phyloP scores from a whole-genome alignment of 2,113 vertebrate genomes.

The Propithecus coquereli region DNA sequence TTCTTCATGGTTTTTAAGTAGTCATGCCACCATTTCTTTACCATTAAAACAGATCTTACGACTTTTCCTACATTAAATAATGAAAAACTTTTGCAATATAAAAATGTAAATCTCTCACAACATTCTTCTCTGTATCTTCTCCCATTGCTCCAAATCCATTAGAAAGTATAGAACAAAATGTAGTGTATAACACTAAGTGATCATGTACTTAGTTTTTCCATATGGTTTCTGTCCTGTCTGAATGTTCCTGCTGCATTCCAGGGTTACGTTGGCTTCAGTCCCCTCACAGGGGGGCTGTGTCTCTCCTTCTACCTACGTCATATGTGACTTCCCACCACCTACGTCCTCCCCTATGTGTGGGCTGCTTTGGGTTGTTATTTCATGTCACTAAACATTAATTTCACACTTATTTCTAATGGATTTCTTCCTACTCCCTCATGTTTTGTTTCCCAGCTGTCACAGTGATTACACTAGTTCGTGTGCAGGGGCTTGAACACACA shows the following conservation, averaged over 20 bases:
- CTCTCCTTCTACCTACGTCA: neutral
- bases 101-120: no score
- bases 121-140: neutral
- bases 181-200: neutral
- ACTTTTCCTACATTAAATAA: neutral
- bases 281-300: neutral
- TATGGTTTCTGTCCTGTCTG: neutral
- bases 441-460: neutral
- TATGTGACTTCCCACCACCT: neutral
- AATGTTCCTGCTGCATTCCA: neutral
- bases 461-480: no score
- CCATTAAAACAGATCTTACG: neutral
- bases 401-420: neutral
- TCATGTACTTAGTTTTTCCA: neutral
- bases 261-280: neutral
- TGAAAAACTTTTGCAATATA: neutral
- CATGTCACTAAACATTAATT: neutral
- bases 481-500: fast-evolving
- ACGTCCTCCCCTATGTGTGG: no score
- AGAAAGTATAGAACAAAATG: neutral
- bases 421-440: neutral
- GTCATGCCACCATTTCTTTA: neutral
- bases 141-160: neutral
- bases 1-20: neutral
- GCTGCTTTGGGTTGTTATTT: neutral